A percentile compares a stretch with the other conserved stretches of the same genome.
phyloP scores from a whole-genome alignment of 1,140 invertebrate genomes.

The Gonioctena quinquepunctata region DNA sequence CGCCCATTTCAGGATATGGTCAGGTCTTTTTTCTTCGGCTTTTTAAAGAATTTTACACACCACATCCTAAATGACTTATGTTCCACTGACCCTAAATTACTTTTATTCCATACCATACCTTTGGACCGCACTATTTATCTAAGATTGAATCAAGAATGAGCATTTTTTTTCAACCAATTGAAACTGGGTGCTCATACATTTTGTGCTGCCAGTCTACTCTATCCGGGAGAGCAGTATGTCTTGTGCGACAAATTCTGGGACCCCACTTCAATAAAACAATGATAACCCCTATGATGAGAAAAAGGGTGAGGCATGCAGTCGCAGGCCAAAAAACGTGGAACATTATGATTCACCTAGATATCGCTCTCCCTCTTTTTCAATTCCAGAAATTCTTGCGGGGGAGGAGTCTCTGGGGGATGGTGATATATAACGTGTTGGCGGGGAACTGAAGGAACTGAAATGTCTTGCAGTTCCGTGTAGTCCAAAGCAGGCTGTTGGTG shows the following conservation, averaged over 20 bases:
- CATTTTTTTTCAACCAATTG: neutral
- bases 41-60: too few species aligned
- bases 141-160: too few species aligned
- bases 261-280: conserved; percentile 75
- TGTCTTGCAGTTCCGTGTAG: conserved; percentile 69
- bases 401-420: conserved; percentile 38
- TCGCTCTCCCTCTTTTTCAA: conserved; percentile 81
- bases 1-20: too few species aligned
- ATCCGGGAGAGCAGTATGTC: conserved; percentile 66
- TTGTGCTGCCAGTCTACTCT: conserved; percentile 64
- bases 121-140: too few species aligned
- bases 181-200: conserved; percentile 63
- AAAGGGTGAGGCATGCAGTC: conserved; percentile 69
- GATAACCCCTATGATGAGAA: conserved; percentile 72
- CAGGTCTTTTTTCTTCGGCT: too few species aligned
- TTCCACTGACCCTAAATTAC: too few species aligned
- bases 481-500: conserved; percentile 82
- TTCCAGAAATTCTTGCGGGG: conserved; percentile 68
- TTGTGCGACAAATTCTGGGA: conserved; percentile 66
- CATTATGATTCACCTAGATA: conserved; percentile 62
- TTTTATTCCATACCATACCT: too few species aligned
- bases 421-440: conserved; percentile 52
- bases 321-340: conserved; percentile 63
- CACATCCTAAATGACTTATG: too few species aligned
- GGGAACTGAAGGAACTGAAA: conserved; percentile 37